Conservation (phyloP, 2,797 vertebrate genomes). For the Siniperca obscura region DNA sequence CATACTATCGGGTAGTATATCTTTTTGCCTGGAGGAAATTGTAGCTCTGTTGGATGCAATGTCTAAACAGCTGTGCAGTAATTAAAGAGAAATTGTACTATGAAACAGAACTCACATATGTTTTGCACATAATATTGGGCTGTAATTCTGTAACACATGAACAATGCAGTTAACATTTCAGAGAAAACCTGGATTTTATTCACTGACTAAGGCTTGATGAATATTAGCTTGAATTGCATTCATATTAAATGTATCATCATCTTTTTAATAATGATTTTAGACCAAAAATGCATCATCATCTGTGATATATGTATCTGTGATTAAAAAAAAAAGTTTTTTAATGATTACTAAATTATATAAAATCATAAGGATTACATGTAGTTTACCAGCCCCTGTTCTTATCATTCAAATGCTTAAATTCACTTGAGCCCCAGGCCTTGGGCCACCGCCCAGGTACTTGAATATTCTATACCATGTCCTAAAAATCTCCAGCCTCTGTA, state of each 20-base stretch:
- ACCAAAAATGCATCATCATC: background rate
- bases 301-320: background rate
- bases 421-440: background rate
- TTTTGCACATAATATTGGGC: conserved; percentile 4
- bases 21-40: background rate
- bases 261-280: background rate
- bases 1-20: background rate
- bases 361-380: too few species aligned
- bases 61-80: background rate
- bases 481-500: background rate
- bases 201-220: background rate
- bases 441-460: background rate
- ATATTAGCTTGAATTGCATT: background rate
- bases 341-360: background rate
- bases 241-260: background rate
- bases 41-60: conserved; percentile 8
- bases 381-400: background rate
- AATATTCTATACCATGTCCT: background rate
- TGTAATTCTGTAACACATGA: conserved; percentile 1
- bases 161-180: background rate
- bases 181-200: background rate
- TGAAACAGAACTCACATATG: conserved; percentile 14
- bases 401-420: background rate
- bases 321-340: too few species aligned
- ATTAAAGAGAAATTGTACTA: conserved; percentile 16